These are phyloP conservation scores for Argyresthia albistria DNA, from an alignment of 2,888 invertebrate species.

Conservation along the genomic window DNA sequence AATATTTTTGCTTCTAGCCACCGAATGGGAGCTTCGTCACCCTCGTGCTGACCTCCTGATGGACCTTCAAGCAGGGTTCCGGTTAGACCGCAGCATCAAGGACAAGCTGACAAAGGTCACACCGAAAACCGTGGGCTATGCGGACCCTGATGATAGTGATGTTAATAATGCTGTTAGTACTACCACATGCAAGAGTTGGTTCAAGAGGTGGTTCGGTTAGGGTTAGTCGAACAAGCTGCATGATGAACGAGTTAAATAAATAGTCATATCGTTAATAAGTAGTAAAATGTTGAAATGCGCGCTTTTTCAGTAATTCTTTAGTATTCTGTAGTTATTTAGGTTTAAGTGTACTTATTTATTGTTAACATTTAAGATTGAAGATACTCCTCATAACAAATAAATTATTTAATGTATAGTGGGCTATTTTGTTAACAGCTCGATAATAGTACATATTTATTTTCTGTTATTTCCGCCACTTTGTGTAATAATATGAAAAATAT, in stretches of 20 bases:
- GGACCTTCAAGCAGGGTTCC: slow-evolving; percentile 40
- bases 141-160: slow-evolving; percentile 23
- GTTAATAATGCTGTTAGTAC: slow-evolving; percentile 10
- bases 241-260: too few species aligned
- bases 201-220: slow-evolving; percentile 20
- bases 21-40: slow-evolving; percentile 34
- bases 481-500: too few species aligned
- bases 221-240: not conserved
- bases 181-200: slow-evolving; percentile 30
- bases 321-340: not conserved
- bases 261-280: too few species aligned
- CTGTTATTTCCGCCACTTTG: too few species aligned
- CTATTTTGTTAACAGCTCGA: too few species aligned
- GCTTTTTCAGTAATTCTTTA: too few species aligned
- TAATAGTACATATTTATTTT: too few species aligned
- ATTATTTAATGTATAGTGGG: too few species aligned
- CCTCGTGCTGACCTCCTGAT: slow-evolving; percentile 32
- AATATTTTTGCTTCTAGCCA: slow-evolving; percentile 21
- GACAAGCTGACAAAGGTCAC: slow-evolving; percentile 2
- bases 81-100: slow-evolving; percentile 16
- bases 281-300: too few species aligned
- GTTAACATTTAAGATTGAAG: too few species aligned
- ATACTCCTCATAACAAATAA: too few species aligned
- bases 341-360: not conserved
- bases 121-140: slow-evolving; percentile 20